These are phyloP conservation scores for Etia nguti DNA, from an alignment of 2,113 vertebrate genomes.

Conservation along the genomic window DNA sequence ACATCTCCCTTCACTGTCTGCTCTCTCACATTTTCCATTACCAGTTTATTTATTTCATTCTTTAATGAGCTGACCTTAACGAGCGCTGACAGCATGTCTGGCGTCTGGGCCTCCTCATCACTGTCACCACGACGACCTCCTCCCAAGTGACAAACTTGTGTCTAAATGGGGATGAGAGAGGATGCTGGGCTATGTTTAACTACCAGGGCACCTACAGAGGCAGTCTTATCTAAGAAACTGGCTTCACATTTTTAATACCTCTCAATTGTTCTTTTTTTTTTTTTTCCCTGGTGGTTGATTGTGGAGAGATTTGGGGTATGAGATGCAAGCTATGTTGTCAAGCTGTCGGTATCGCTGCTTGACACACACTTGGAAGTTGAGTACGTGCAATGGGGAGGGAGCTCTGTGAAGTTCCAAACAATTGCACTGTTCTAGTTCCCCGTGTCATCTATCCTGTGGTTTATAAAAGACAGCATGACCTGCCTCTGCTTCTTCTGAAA, in stretches of 20 bases:
- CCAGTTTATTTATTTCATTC: conserved; percentile 57
- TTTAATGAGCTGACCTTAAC: conserved; percentile 71
- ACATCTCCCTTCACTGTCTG: conserved; percentile 16
- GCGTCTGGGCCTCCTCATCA: conserved; percentile 54
- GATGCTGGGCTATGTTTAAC: conserved; percentile 68
- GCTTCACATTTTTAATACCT: conserved; percentile 30
- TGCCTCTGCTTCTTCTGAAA: conserved; percentile 15
- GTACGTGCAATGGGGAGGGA: conserved; percentile 26
- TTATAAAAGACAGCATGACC: conserved; percentile 48
- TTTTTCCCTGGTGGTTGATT: conserved; percentile 21
- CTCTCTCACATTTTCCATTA: conserved; percentile 36
- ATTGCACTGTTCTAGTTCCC: conserved; percentile 46
- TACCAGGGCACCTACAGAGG: conserved; percentile 57
- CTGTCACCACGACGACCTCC: conserved; percentile 64
- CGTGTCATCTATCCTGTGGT: conserved; percentile 50
- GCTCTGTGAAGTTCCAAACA: conserved; percentile 58
- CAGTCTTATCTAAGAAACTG: conserved; percentile 35
- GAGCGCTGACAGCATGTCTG: conserved; percentile 63
- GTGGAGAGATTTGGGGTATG: conserved; percentile 35
- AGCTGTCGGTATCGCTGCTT: conserved; percentile 49
- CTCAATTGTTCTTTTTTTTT: conserved; percentile 31
- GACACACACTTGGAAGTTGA: conserved; percentile 63
- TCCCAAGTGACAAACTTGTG: conserved; percentile 55
- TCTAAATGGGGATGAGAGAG: conserved; percentile 70
- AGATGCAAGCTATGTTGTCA: conserved; percentile 55